Evolutionary conservation across 2,888 invertebrate species (phyloP), one percentile per base, ranked within the genome.

Genomic region (Temnothorax ravouxi): DNA sequence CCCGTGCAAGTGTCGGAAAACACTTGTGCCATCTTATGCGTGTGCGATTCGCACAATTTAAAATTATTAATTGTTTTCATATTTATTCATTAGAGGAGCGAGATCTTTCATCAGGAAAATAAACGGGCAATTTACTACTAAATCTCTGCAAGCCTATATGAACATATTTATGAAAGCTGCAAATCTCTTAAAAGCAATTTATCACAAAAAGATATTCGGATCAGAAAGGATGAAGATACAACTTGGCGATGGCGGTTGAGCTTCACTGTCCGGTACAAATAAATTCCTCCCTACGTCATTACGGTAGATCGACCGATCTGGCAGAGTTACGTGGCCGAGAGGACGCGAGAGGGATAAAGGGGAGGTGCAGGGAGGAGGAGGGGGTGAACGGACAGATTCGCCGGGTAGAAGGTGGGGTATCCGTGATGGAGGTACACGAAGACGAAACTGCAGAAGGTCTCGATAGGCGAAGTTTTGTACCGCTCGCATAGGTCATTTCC

Each of bases 401-500:
- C 79, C 79, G 56, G 74, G 34, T 11, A 69, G 56, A 83, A 84
- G 64, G 81, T 79, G 67, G 64, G 82, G 50, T 34, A 50, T 15
- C 38, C 79, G 44, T 74, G 80, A 69, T 25, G 83, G 11, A 44
- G 50, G 41, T 29, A 59, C 15, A 77, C 71, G 80, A 84, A 74
- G 66, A 83, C 61, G 77, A 80, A 62, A 81, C 81, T 29, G 29
- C 29, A 82, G 88, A 86, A 87, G 89, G 89, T 91, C 92, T 91
- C 89, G 91, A 91, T 90, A 88, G 88, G 87, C 87, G 88, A 91
- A 90, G 86, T 92, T 92, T 92, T 92, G 88, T 86, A 86, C 85
- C 91, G 82, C 80, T 86, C 59, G 84, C 93, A 92, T 92, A 93
- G 93, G 93, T 93, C 93, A 93, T 92, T 94, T 94, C 94, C 94